These are phyloP conservation scores for Pogonomyrmex californicus DNA, from an alignment of 1,140 invertebrate species.

Conservation along the genomic window DNA sequence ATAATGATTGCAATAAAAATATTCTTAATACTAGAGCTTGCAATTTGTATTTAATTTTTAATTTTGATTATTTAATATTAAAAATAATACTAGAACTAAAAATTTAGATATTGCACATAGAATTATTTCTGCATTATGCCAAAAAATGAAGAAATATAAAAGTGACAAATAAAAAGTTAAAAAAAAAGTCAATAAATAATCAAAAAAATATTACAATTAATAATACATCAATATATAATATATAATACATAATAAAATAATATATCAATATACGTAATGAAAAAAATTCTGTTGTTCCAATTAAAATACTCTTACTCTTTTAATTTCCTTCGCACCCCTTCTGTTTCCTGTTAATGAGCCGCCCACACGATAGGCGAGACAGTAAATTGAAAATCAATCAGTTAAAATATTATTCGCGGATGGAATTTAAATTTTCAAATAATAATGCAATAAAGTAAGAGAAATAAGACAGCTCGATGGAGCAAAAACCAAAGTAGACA, in stretches of 20 bases:
- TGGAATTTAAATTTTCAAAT: not conserved
- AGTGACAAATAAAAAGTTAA: not conserved
- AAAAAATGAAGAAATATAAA: not conserved
- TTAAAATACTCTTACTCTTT: conserved; percentile 1
- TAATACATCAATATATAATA: too few relatives aligned
- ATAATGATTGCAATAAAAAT: not conserved
- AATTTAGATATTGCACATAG: not conserved
- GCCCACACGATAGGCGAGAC: not conserved
- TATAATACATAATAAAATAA: too few relatives aligned
- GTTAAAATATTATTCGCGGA: not conserved
- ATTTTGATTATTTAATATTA: not conserved
- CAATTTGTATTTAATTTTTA: not conserved
- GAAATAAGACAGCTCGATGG: not conserved
- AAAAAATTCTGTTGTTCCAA: not conserved
- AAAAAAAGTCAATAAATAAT: too few relatives aligned
- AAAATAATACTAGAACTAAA: not conserved
- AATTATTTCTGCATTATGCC: not conserved
- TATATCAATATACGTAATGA: not conserved
- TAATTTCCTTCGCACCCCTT: not conserved
- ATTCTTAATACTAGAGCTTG: not conserved
- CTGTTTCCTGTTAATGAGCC: not conserved
- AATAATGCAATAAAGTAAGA: conserved; percentile 3
- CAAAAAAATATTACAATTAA: too few relatives aligned
- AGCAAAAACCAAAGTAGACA: conserved; percentile 1
- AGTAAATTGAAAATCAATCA: not conserved